phyloP scores from a whole-genome alignment of 2,888 invertebrate genomes.

The Chloroclysta siterata region DNA sequence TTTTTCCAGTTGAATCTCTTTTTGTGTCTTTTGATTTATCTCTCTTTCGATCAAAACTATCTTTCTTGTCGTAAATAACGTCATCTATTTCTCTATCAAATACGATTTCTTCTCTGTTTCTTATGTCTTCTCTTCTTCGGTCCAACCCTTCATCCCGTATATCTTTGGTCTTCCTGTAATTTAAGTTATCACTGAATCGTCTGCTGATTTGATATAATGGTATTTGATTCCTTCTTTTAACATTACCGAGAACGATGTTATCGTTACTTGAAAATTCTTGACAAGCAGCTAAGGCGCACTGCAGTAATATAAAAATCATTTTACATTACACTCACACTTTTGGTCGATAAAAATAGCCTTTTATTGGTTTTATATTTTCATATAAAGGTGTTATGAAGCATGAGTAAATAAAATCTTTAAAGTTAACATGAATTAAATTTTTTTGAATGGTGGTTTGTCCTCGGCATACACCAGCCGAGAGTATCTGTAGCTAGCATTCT shows the following conservation, averaged over 20 bases:
- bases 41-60: constrained; percentile 3
- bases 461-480: too few relatives aligned
- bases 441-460: too few relatives aligned
- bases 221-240: constrained; percentile 36
- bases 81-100: constrained; percentile 7
- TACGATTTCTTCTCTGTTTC: neutral
- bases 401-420: neutral
- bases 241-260: constrained; percentile 30
- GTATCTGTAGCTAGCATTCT: too few relatives aligned
- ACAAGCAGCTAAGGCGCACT: constrained; percentile 25
- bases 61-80: neutral
- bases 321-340: neutral
- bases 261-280: constrained; percentile 30
- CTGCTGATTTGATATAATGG: constrained; percentile 31
- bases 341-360: neutral
- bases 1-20: neutral
- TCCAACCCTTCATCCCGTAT: constrained; percentile 21
- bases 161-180: constrained; percentile 40
- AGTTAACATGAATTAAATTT: too few relatives aligned
- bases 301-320: constrained; percentile 29
- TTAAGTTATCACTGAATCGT: constrained; percentile 28
- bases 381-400: neutral
- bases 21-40: neutral
- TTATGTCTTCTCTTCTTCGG: constrained; percentile 1
- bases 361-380: constrained; percentile 1